Base-by-base conservation (phyloP, 2,888 invertebrate genomes). In the Tetanocera ferruginea region DNA sequence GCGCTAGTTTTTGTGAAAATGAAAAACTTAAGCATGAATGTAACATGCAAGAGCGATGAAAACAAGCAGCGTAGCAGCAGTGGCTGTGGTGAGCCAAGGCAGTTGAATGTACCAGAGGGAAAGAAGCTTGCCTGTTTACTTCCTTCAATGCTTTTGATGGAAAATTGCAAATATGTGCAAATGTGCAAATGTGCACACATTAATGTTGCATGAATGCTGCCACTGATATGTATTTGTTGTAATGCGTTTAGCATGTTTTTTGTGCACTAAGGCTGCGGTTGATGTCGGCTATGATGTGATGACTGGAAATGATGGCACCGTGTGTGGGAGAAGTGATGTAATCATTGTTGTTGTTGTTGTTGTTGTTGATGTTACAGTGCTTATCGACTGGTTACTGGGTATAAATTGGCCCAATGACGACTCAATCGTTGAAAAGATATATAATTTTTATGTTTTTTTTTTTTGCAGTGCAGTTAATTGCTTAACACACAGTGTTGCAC, bases 121-220 rank as follows among this genome's bases (percentile, higher is more conserved):
- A 23, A 55, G 55, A 55, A 9, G 23, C 19, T 55, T 55, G 19
- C 19, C n/a, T n/a, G n/a, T n/a, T n/a, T n/a, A n/a, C n/a, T n/a
- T n/a, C n/a, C n/a, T 23, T 19, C 55, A 37, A 66, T 66, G 37
- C 23, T 37, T 14, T 67, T 49, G 37, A 67, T 49, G 49, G 67
- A 60, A 60, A 60, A 60, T 34, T 67, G 67, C 23, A 67, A 67
- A 67, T 43, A 67, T 37, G 49, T 67, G 23, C 37, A 67, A 66
- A 66, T 31, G 31, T 57, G 57, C 6, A 57, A 60, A 34, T 34
- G 64, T 64, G 49, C 3, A 6, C 52, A 51, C 51, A 70, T 70
- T 52, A 70, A 43, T 70, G 70, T 70, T 70, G 70, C 70, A 70
- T 28, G 70, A 49, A 52, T 43, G 70, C 70, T 52, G 51, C 28